Percentiles rank a stretch among this genome's conserved stretches.
These are phyloP conservation scores for Agrochola circellaris DNA, from an alignment of 2,888 invertebrate species.

Conservation along the genomic window DNA sequence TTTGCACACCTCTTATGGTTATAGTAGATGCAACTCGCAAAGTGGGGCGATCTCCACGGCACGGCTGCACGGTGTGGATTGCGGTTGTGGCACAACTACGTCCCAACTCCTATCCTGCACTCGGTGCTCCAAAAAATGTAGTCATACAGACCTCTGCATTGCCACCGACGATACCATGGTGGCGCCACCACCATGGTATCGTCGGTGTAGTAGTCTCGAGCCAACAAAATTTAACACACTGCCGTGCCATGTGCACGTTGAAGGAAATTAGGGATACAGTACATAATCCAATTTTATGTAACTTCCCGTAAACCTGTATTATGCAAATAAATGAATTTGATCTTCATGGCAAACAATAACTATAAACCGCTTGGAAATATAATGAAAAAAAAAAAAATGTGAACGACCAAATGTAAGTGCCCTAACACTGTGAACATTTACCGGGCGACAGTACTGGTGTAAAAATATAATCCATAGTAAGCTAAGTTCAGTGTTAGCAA, in stretches of 20 bases:
- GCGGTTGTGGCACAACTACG: not conserved
- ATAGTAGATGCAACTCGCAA: not conserved
- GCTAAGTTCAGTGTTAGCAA: slow-evolving; percentile 32
- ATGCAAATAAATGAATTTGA: not conserved
- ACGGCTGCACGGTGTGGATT: not conserved
- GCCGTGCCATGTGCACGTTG: not conserved
- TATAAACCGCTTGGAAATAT: not conserved
- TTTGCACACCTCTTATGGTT: not conserved
- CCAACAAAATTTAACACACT: not conserved
- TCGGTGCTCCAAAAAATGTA: not conserved
- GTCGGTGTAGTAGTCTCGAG: not conserved
- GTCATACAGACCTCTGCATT: not conserved
- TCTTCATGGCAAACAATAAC: not conserved
- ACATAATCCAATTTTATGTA: not conserved
- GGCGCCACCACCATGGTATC: no score
- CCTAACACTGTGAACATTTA: slow-evolving; percentile 31
- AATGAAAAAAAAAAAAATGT: not conserved
- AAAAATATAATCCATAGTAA: slow-evolving; percentile 40
- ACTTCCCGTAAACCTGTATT: not conserved
- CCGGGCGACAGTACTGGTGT: slow-evolving; percentile 38
- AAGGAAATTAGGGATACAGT: not conserved
- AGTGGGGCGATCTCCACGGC: not conserved
- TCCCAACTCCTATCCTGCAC: not conserved
- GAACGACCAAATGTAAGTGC: slow-evolving; percentile 49
- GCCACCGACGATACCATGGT: not conserved